A percentile compares a stretch with the other conserved stretches of the same genome.
phyloP scores from a whole-genome alignment of 2,888 invertebrate genomes.

The Ephialtes manifestator region DNA sequence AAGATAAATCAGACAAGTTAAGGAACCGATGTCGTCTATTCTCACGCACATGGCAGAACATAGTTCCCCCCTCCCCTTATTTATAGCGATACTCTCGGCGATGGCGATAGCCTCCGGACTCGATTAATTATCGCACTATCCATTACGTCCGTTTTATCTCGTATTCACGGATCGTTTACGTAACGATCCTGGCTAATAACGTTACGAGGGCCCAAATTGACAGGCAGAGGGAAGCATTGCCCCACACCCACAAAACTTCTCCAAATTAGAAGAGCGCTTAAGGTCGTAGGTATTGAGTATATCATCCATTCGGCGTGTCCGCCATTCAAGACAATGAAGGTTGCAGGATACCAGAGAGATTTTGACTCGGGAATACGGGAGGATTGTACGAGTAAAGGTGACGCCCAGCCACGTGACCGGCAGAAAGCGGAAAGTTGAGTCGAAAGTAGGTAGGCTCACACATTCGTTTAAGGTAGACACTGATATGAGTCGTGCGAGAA shows the following conservation, averaged over 20 bases:
- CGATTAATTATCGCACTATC: slow-evolving; percentile 81
- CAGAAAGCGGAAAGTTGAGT: slow-evolving; percentile 79
- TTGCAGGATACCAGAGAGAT: slow-evolving; percentile 6
- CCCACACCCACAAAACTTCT: slow-evolving; percentile 19
- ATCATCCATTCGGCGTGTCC: slow-evolving; percentile 16
- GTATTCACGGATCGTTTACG: slow-evolving; percentile 84
- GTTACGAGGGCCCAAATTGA: slow-evolving; percentile 67
- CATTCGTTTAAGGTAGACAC: not conserved
- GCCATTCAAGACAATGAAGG: slow-evolving; percentile 37
- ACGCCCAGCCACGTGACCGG: slow-evolving; percentile 73
- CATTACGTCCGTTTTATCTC: slow-evolving; percentile 79
- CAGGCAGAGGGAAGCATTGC: slow-evolving; percentile 9
- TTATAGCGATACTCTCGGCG: slow-evolving; percentile 14
- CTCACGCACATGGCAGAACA: slow-evolving; percentile 27
- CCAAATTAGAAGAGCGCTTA: slow-evolving; percentile 17
- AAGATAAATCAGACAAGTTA: not conserved
- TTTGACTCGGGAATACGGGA: slow-evolving; percentile 79
- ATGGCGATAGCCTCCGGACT: slow-evolving; percentile 54
- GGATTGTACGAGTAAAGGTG: slow-evolving; percentile 78
- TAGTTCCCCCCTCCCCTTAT: slow-evolving; percentile 14
- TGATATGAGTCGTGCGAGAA: not conserved
- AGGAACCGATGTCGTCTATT: slow-evolving; percentile 5
- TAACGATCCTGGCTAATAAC: slow-evolving; percentile 80
- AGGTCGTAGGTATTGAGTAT: not conserved
- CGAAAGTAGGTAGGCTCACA: slow-evolving; percentile 31